Percentiles rank a stretch among this genome's conserved stretches.
These are phyloP conservation scores for Thumatha senex DNA, from an alignment of 2,888 invertebrate genomes.

Conservation along the genomic window DNA sequence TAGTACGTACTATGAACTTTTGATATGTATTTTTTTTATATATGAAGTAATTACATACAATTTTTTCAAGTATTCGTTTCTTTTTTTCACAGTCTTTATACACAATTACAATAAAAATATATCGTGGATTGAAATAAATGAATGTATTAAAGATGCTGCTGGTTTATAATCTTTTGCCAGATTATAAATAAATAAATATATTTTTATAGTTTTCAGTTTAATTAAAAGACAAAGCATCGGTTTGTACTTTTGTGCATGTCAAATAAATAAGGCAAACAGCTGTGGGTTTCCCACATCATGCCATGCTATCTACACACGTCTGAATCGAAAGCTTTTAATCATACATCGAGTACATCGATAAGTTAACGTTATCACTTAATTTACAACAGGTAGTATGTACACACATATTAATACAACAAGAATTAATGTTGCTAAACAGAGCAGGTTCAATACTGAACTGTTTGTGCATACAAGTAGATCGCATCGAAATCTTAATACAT, in stretches of 20 bases:
- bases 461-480: constrained; percentile 17
- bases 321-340: constrained; percentile 39
- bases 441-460: not conserved
- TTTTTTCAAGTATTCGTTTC: no score
- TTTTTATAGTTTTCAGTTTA: no score
- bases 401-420: constrained; percentile 21
- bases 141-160: no score
- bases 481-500: constrained; percentile 23
- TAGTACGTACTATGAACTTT: no score
- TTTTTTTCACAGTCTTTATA: no score
- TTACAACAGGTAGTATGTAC: constrained; percentile 32
- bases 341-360: constrained; percentile 36
- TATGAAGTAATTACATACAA: no score
- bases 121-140: no score
- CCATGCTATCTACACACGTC: constrained; percentile 30
- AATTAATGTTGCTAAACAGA: not conserved
- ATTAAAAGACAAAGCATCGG: not conserved
- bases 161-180: no score
- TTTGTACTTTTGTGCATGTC: not conserved
- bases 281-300: constrained; percentile 35
- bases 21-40: no score
- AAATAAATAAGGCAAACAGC: constrained; percentile 17
- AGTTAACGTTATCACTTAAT: constrained; percentile 40
- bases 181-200: no score
- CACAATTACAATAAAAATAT: no score